Conservation (phyloP, 1,140 invertebrate genomes). For the Brachionus koreanus region DNA sequence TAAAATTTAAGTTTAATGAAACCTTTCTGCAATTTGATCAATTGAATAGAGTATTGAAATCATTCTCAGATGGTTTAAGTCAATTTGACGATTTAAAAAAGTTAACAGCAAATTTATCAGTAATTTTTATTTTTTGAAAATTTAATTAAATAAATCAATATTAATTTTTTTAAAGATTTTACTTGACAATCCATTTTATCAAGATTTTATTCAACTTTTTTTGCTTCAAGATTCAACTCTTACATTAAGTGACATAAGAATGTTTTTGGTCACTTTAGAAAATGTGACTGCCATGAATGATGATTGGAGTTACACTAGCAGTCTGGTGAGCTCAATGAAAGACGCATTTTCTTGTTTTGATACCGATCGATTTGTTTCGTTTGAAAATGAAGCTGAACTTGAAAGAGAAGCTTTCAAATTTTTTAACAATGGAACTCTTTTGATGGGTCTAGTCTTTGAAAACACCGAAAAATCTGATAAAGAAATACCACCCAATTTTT, state of each 20-base stretch:
- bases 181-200: constrained; percentile 49
- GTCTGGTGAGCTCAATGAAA: constrained; percentile 49
- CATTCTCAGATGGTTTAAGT: constrained; percentile 24
- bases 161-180: constrained; percentile 48
- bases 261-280: constrained; percentile 45
- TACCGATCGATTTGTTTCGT: constrained; percentile 53
- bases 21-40: constrained; percentile 38
- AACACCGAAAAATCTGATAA: constrained; percentile 46
- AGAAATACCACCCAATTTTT: constrained; percentile 54
- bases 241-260: constrained; percentile 39
- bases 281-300: constrained; percentile 47
- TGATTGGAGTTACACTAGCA: constrained; percentile 47
- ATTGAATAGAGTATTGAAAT: constrained; percentile 21
- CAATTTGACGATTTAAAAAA: constrained; percentile 42
- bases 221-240: constrained; percentile 42
- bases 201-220: constrained; percentile 36
- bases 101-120: constrained; percentile 33
- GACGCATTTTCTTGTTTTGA: constrained; percentile 56
- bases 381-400: constrained; percentile 51
- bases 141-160: too few species aligned
- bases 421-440: constrained; percentile 19
- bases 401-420: constrained; percentile 49
- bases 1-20: constrained; percentile 17
- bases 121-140: not conserved
- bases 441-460: constrained; percentile 52